Evolutionary conservation across 2,113 vertebrate species (phyloP).

Genomic region (Platysteira castanea): DNA sequence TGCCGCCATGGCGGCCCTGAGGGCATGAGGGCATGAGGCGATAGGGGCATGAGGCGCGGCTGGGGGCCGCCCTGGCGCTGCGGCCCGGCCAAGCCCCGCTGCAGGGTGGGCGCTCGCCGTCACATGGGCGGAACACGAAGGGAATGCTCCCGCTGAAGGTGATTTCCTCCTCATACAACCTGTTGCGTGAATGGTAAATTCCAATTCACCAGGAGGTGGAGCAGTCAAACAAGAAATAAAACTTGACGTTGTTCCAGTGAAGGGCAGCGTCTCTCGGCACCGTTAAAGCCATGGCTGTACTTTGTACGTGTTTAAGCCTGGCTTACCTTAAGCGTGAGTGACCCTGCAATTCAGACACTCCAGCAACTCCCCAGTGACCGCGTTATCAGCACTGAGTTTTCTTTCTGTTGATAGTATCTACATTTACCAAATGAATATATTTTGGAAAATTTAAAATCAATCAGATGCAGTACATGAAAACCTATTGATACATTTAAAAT

Average conservation of each 20-base stretch:
- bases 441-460: background rate
- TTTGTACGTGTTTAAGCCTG: rapidly evolving
- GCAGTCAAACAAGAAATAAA: slow-evolving; percentile 2
- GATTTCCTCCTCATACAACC: rapidly evolving
- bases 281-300: rapidly evolving
- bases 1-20: no score
- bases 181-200: rapidly evolving
- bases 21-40: no score
- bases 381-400: background rate
- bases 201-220: slow-evolving; percentile 31
- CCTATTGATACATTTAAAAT: background rate
- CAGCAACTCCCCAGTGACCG: background rate
- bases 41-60: no score
- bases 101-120: no score
- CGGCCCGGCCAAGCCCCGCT: no score
- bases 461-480: background rate
- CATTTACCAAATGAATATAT: background rate
- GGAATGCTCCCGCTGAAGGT: rapidly evolving
- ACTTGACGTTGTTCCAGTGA: rapidly evolving
- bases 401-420: background rate
- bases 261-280: rapidly evolving
- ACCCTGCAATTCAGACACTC: background rate
- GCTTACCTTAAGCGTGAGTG: background rate
- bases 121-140: background rate
- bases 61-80: no score